phyloP scores from a whole-genome alignment of 2,797 vertebrate genomes.

The Sebastes matsubarae region DNA sequence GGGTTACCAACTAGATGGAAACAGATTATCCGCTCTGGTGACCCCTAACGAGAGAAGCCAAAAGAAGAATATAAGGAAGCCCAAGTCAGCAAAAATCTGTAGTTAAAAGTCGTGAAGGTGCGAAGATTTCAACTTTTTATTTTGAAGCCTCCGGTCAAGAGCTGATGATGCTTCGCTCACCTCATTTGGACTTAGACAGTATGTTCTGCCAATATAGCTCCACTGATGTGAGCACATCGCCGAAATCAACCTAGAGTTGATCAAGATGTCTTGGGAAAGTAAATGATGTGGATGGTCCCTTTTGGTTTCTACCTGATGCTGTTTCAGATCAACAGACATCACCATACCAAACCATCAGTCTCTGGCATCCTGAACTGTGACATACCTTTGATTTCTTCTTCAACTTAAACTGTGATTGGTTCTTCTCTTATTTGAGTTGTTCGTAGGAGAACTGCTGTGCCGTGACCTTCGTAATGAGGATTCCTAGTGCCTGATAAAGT shows the following conservation, averaged over 20 bases:
- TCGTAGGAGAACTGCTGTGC: background rate
- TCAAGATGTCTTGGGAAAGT: background rate
- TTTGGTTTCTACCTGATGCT: background rate
- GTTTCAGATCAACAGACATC: background rate
- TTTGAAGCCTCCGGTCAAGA: background rate
- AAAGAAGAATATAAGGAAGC: too few species aligned
- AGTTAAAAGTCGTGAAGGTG: background rate
- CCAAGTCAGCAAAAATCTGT: too few species aligned
- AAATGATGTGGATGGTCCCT: background rate
- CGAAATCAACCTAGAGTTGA: too few species aligned
- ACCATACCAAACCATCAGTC: background rate
- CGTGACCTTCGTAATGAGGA: background rate
- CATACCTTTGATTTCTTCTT: background rate
- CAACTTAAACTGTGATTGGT: background rate
- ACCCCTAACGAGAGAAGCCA: fast-evolving
- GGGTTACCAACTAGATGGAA: too few species aligned
- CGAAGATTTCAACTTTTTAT: background rate
- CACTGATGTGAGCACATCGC: background rate
- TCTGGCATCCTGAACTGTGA: background rate
- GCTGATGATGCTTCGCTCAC: background rate
- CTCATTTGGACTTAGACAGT: background rate
- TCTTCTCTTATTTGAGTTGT: background rate
- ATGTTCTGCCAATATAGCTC: background rate
- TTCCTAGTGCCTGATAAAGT: too few species aligned
- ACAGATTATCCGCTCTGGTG: too few species aligned